Base-by-base conservation (phyloP, 2,888 invertebrate species). In the Lepidonotus clava region DNA sequence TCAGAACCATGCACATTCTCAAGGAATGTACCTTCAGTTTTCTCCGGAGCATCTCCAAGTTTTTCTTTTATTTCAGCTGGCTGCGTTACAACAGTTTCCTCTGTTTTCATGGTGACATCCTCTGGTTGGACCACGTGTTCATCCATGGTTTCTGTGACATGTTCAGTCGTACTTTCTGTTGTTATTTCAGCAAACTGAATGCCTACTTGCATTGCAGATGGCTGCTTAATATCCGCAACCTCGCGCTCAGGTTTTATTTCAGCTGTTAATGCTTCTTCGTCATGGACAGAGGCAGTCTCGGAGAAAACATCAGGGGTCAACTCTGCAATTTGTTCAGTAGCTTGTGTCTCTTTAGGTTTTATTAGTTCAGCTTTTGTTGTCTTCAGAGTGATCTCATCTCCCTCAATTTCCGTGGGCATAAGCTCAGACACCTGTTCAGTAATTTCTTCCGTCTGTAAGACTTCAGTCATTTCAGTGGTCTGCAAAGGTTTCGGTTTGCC, bases 301-400 rank as follows among this genome's bases (percentile, higher is more conserved):
- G 1, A 71, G 71, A 71, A 71, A 14, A 71, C 32, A 46, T 61
- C 85, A 83, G 87, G 83, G 21, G 77, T 61, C 24, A 83, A 61
- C 76, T 85, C 86, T 38, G 87, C 87, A n/a, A 86, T 34, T 32
- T 84, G 61, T n/a, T 83, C 86, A 46, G 76, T 76, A 5, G 85
- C 46, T 24, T 87, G 67, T 36, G 51, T 71, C 36, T 83, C 84
- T 83, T 88, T 71, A 24, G 24, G 56, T 28, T 56, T 56, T 56
- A 24, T n/a, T 11, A 36, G 24, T 8, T 51, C 56, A 11, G 56
- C 83, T 53, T 1, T 83, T 14, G 34, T 32, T 11, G 80, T 80
- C 28, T 80, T 24, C 2, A 11, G 11, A 8, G 32, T 21, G 28
- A 80, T 28, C 11, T 41, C 80, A 46, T 28, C 80, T n/a, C 80